phyloP scores from a whole-genome alignment of 2,113 vertebrate species.

The Tenrec ecaudatus region DNA sequence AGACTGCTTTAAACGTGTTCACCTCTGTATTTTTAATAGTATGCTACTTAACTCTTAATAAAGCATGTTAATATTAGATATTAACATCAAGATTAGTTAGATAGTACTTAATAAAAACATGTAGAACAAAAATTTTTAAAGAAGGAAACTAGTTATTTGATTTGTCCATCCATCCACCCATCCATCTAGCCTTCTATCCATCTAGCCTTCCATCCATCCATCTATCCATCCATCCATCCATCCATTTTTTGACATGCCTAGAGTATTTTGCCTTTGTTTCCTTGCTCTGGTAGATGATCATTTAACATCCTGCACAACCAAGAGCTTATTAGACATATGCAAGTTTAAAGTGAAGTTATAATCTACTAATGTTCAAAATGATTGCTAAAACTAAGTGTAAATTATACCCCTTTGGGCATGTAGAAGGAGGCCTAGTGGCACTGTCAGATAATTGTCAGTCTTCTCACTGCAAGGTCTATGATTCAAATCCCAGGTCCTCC shows the following conservation, averaged over 20 bases:
- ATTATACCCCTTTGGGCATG: background rate
- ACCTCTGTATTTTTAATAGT: background rate
- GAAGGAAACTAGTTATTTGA: background rate
- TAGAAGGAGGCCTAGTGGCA: too few species aligned
- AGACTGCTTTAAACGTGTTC: background rate
- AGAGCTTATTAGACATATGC: background rate
- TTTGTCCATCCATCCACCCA: too few species aligned
- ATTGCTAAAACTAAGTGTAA: background rate
- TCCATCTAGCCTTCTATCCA: background rate
- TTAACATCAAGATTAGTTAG: background rate
- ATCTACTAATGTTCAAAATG: background rate
- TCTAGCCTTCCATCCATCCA: background rate
- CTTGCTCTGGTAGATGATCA: conserved; percentile 25
- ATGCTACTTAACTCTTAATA: too few species aligned
- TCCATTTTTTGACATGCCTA: background rate
- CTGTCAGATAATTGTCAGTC: too few species aligned
- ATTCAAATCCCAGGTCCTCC: too few species aligned
- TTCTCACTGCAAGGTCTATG: too few species aligned
- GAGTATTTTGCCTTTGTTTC: background rate
- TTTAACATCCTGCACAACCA: background rate
- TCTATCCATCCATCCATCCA: background rate
- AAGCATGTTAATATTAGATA: background rate
- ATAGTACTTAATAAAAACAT: too few species aligned
- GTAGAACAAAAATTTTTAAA: background rate
- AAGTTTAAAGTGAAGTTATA: background rate